phyloP scores from a whole-genome alignment of 2,113 vertebrate species.

The Quiscalus mexicanus region DNA sequence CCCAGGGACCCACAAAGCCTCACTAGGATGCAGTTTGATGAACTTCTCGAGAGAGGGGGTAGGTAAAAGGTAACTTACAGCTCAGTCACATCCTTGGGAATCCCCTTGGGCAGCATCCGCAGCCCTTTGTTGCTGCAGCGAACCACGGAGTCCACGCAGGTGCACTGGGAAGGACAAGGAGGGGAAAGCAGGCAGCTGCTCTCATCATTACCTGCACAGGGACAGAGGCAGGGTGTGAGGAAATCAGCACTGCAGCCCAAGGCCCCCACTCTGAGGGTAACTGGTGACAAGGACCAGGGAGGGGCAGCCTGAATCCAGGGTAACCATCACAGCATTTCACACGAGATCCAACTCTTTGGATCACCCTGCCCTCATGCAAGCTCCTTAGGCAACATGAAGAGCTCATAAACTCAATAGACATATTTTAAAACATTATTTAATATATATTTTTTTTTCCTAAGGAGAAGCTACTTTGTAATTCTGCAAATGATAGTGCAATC shows the following conservation, averaged over 20 bases:
- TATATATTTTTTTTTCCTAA: not conserved
- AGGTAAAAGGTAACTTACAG: constrained; percentile 84
- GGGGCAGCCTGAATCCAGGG: not conserved
- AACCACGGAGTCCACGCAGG: constrained; percentile 90
- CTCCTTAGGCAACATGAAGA: not conserved
- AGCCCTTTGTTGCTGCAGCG: constrained; percentile 95
- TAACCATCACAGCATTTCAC: not conserved
- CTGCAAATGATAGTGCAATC: not conserved
- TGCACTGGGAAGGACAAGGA: constrained; percentile 91
- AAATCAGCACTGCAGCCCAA: not conserved
- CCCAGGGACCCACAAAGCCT: not conserved
- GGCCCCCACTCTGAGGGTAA: not conserved
- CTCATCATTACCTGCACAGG: constrained; percentile 82
- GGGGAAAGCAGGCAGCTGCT: constrained; percentile 88
- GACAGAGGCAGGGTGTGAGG: not conserved
- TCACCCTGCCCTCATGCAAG: not conserved
- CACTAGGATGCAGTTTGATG: not conserved
- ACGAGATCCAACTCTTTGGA: not conserved
- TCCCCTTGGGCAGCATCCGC: constrained; percentile 86
- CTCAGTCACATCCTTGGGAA: constrained; percentile 96
- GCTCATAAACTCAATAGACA: not conserved
- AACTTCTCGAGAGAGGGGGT: not conserved
- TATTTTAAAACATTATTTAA: not conserved
- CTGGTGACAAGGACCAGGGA: not conserved
- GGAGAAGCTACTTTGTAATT: not conserved